These are phyloP conservation scores for Ancistrus triradiatus DNA, from an alignment of 2,113 vertebrate genomes.

Conservation along the genomic window DNA sequence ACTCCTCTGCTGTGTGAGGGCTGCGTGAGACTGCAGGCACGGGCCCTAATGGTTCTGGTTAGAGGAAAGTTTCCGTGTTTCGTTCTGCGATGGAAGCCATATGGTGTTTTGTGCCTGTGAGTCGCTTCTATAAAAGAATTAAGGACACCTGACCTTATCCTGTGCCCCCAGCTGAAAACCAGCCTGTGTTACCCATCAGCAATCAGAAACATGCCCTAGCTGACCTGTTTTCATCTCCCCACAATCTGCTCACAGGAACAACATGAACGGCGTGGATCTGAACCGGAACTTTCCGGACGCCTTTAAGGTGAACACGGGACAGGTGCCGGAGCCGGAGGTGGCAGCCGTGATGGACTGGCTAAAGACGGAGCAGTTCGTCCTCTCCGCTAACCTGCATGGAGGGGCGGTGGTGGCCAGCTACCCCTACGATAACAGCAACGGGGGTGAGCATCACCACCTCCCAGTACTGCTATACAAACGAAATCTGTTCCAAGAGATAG, in stretches of 20 bases:
- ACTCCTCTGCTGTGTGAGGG: background rate
- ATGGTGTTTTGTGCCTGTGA: no score
- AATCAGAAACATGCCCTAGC: background rate
- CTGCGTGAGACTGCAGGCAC: background rate
- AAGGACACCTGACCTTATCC: background rate
- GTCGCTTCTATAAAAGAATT: no score
- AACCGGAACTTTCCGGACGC: conserved; percentile 92
- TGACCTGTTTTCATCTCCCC: background rate
- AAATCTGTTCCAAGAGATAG: no score
- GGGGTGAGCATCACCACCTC: conserved; percentile 60
- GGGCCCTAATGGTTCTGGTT: background rate
- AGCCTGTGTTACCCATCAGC: background rate
- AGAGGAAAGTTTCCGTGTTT: background rate
- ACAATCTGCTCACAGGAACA: conserved; percentile 68
- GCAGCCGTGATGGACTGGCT: conserved; percentile 85
- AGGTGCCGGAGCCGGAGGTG: conserved; percentile 77
- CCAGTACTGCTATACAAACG: no score
- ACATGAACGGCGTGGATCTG: conserved; percentile 77
- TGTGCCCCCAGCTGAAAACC: background rate
- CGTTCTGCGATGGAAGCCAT: background rate
- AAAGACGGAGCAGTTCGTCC: conserved; percentile 79
- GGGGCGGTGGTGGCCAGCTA: conserved; percentile 92
- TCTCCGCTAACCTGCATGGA: conserved; percentile 93
- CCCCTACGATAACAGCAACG: conserved; percentile 84
- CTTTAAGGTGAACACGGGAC: conserved; percentile 56